Conservation (phyloP, 2,888 invertebrate genomes). For the Cryptocephalus primarius region DNA sequence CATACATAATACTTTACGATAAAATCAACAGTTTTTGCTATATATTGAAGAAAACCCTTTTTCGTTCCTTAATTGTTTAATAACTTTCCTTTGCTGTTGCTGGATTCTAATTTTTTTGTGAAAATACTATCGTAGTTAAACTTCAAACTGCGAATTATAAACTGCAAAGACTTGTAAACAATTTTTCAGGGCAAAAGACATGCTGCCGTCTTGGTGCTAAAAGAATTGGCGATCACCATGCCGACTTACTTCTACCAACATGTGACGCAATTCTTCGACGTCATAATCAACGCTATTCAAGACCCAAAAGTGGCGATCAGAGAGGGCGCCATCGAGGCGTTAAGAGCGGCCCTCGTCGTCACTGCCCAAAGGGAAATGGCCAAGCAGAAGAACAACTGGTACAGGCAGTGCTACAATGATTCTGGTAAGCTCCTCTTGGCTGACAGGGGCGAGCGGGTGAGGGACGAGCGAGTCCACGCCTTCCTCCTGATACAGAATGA, state of each 20-base stretch:
- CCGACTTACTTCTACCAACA: slow-evolving; percentile 97
- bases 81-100: too few species aligned
- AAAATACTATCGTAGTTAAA: too few species aligned
- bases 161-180: background rate
- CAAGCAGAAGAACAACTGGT: slow-evolving; percentile 80
- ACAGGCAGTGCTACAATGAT: slow-evolving; percentile 87
- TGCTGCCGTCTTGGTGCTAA: slow-evolving; percentile 83
- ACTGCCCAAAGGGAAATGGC: slow-evolving; percentile 94
- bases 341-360: slow-evolving; percentile 89
- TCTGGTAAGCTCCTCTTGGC: slow-evolving; percentile 67
- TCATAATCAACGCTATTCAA: slow-evolving; percentile 82
- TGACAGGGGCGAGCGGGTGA: slow-evolving; percentile 63
- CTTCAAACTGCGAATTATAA: too few species aligned
- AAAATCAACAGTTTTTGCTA: too few species aligned
- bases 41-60: too few species aligned
- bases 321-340: slow-evolving; percentile 85
- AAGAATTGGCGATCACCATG: slow-evolving; percentile 89
- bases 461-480: slow-evolving; percentile 88
- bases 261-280: slow-evolving; percentile 86
- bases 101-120: too few species aligned
- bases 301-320: slow-evolving; percentile 86
- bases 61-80: too few species aligned
- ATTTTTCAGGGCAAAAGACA: slow-evolving; percentile 61
- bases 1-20: too few species aligned
- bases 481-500: slow-evolving; percentile 90